Percentiles rank a stretch among this genome's conserved stretches.
Evolutionary conservation across 2,113 vertebrate genomes (phyloP).

Genomic region (Barnardius zonarius): DNA sequence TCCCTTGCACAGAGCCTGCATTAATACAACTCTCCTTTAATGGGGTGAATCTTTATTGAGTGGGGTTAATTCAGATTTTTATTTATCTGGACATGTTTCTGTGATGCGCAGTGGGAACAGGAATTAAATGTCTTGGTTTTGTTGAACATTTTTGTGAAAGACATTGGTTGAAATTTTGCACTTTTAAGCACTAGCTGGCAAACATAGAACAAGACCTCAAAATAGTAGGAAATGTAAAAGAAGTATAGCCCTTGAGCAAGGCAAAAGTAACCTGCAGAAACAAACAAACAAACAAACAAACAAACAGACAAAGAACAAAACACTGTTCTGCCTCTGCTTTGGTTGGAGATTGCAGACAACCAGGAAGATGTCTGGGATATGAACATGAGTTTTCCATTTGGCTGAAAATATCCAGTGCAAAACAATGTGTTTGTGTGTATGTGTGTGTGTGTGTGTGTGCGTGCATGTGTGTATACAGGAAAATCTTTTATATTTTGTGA

Average conservation of each 20-base stretch:
- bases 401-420: background rate
- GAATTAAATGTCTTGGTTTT: background rate
- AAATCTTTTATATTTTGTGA: background rate
- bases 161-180: background rate
- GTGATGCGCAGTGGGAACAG: background rate
- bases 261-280: background rate
- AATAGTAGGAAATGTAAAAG: background rate
- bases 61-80: background rate
- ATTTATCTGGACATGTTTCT: background rate
- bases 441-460: too few relatives aligned
- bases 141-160: background rate
- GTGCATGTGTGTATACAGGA: rapidly evolving
- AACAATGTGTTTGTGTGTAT: background rate
- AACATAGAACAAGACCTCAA: background rate
- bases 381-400: background rate
- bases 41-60: background rate
- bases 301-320: background rate
- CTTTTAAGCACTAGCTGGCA: background rate
- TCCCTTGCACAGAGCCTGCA: background rate
- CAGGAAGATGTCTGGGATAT: background rate
- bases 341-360: background rate
- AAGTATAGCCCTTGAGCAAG: background rate
- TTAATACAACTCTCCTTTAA: background rate
- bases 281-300: background rate
- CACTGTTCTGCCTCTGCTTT: background rate